A percentile compares a stretch with the other conserved stretches of the same genome.
These are phyloP conservation scores for Chionomys nivalis DNA, from an alignment of 2,113 vertebrate species.

Conservation along the genomic window DNA sequence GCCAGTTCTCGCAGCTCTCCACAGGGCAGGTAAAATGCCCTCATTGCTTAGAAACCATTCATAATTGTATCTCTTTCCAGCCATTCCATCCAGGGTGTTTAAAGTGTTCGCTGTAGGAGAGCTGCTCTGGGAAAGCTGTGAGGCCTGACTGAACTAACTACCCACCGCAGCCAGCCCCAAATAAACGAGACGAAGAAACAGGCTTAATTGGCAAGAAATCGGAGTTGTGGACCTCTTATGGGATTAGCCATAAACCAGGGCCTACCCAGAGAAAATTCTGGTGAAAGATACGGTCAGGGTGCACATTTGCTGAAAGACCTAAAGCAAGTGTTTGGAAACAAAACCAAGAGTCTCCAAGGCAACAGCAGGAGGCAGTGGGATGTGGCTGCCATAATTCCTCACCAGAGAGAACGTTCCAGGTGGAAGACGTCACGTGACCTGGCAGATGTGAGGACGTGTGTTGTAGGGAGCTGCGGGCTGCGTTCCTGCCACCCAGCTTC, in stretches of 20 bases:
- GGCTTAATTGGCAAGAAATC: slow-evolving; percentile 38
- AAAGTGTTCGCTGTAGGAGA: slow-evolving; percentile 50
- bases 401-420: not conserved
- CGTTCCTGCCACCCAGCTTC: too few species aligned
- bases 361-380: accelerated
- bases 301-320: not conserved
- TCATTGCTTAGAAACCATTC: slow-evolving; percentile 52
- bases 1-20: not conserved
- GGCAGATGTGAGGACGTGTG: not conserved
- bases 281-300: not conserved
- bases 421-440: accelerated
- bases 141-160: slow-evolving; percentile 20
- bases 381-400: not conserved
- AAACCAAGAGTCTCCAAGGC: too few species aligned
- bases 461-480: too few species aligned
- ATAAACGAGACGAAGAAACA: slow-evolving; percentile 22
- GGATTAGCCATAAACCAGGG: not conserved
- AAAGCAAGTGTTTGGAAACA: too few species aligned
- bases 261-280: not conserved
- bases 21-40: slow-evolving; percentile 34
- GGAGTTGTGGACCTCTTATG: not conserved
- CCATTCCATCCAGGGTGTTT: slow-evolving; percentile 38
- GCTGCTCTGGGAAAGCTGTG: slow-evolving; percentile 41
- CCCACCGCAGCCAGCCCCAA: slow-evolving; percentile 3
- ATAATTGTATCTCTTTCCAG: slow-evolving; percentile 49